Base-by-base conservation (phyloP, 64 coral and sea anemone species). In the Anthopleura sola region DNA sequence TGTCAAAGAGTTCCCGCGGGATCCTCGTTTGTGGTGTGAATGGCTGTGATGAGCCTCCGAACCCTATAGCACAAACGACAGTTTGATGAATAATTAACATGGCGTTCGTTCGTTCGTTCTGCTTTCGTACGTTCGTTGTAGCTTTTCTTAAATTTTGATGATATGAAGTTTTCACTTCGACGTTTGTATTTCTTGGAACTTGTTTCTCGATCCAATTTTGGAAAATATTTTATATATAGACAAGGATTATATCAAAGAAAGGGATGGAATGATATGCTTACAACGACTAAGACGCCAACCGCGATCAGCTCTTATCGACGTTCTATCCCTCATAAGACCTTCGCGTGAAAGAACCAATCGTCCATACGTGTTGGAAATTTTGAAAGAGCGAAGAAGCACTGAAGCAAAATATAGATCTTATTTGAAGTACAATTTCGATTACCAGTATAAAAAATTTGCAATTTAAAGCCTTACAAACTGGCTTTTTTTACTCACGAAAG, bases 11-110 rank as follows among this genome's bases (percentile, higher is more conserved):
- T 19, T 78, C 88, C 1, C 55, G 55, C 44, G 89, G 75, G 32
- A 78, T 91, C 10, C 54, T 91, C 21, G 89, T 91, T 82, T 91
- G 89, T 86, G 84, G 89, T 23, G 44, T 91, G n/a, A 86, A 81
- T 26, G 84, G 76, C 17, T 58, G 84, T 47, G 89, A 91, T 3
- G 89, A 91, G 46, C 64, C 89, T 0, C 66, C 66, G 24, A 54
- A 56, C 5, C 74, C 10, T 19, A 75, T 64, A 19, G 69, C 75
- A 12, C 89, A 91, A 29, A 86, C 89, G 40, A 91, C 89, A 46
- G 82, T 83, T 56, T 83, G 23, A 83, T 71, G 20, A 79, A 79
- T 40, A 24, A 79, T 44, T 23, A 33, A 18, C 19, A 46, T 77
- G 5, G 31, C 76, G 76, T 21, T 38, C 36, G 36, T 48, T 79